Evolutionary conservation across 2,888 invertebrate species (phyloP).

Genomic region (Catocala sponsa): DNA sequence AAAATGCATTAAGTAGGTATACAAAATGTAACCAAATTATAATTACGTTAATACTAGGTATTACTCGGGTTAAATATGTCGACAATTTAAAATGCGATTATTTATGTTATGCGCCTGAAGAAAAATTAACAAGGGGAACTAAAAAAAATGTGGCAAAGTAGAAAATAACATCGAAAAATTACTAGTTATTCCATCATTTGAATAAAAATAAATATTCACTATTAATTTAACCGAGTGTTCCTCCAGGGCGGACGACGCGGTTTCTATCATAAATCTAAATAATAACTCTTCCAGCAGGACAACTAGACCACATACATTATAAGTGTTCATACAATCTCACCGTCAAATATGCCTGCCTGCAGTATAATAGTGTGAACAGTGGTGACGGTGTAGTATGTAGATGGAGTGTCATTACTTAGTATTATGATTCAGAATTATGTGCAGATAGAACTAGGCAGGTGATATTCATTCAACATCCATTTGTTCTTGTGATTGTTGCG

Average conservation of each 20-base stretch:
- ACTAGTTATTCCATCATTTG: conserved; percentile 55
- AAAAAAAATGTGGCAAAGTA: conserved; percentile 45
- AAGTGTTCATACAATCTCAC: conserved; percentile 21
- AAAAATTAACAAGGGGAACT: conserved; percentile 27
- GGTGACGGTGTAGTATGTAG: conserved; percentile 17
- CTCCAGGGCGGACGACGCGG: conserved; percentile 46
- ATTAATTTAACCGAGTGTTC: conserved; percentile 61
- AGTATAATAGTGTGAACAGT: conserved; percentile 9
- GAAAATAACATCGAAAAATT: conserved; percentile 52
- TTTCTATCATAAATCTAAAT: conserved; percentile 53
- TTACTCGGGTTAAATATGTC: conserved; percentile 42
- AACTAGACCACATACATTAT: conserved; percentile 18
- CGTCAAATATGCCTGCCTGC: not conserved
- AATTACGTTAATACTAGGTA: conserved; percentile 47
- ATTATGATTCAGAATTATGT: conserved; percentile 48
- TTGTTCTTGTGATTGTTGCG: conserved; percentile 65
- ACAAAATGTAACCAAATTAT: conserved; percentile 49
- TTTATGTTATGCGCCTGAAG: conserved; percentile 43
- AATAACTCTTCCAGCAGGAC: conserved; percentile 40
- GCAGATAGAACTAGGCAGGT: conserved; percentile 33
- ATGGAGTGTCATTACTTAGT: conserved; percentile 59
- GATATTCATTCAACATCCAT: conserved; percentile 83
- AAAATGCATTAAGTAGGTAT: conserved; percentile 50
- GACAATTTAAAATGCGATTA: conserved; percentile 45
- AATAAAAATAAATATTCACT: conserved; percentile 73